Conservation (phyloP, 2,113 vertebrate genomes). For the Leptocoma aspasia region DNA sequence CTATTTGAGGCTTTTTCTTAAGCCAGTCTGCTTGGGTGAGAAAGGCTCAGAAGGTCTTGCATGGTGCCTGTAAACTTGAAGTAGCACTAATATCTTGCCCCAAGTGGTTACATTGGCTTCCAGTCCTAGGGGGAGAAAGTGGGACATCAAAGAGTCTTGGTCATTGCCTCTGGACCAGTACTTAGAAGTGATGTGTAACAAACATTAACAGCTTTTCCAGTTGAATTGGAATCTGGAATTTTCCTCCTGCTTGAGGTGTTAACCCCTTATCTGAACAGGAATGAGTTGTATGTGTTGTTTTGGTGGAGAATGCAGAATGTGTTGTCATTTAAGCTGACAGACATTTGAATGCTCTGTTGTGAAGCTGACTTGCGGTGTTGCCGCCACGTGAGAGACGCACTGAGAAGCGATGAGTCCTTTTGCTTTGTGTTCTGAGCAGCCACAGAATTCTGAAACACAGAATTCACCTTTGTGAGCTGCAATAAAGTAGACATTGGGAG, state of each 20-base stretch:
- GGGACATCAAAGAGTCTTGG: not conserved
- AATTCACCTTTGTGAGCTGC: not conserved
- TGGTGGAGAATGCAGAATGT: not conserved
- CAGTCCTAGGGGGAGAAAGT: not conserved
- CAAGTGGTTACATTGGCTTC: not conserved
- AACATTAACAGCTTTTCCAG: not conserved
- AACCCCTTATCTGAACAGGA: not conserved
- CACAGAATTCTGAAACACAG: not conserved
- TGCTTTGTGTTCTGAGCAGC: not conserved
- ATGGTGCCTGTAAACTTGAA: not conserved
- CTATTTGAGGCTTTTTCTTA: not conserved
- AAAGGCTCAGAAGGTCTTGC: not conserved
- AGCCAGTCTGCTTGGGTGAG: not conserved
- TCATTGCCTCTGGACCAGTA: not conserved
- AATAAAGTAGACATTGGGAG: not conserved
- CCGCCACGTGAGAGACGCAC: accelerated
- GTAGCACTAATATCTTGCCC: not conserved
- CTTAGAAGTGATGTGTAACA: not conserved
- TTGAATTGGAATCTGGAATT: not conserved
- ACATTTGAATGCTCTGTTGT: not conserved
- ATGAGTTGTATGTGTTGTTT: not conserved
- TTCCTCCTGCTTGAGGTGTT: not conserved
- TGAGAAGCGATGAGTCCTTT: accelerated
- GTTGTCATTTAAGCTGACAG: not conserved
- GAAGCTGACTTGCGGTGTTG: not conserved